Evolutionary conservation across 1,140 invertebrate genomes (phyloP).

Genomic region (Asbolus verrucosus): DNA sequence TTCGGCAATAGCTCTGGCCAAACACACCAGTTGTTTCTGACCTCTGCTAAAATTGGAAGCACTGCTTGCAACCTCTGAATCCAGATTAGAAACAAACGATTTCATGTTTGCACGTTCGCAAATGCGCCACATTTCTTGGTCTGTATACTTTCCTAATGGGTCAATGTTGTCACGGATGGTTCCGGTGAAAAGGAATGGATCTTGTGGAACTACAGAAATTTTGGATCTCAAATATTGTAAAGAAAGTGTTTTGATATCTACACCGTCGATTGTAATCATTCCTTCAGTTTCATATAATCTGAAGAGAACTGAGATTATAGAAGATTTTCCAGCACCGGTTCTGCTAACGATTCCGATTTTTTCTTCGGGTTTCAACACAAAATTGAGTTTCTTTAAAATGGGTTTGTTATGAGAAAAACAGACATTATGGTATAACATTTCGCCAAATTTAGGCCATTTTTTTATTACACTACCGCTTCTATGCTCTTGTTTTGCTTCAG

Average conservation of each 20-base stretch:
- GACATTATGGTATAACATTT: too few species aligned
- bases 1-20: constrained; percentile 86
- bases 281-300: background rate
- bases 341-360: background rate
- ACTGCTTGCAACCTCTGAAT: constrained; percentile 71
- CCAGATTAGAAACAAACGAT: constrained; percentile 39
- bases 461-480: constrained; percentile 72
- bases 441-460: too few species aligned
- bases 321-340: background rate
- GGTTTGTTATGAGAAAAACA: background rate
- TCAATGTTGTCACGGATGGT: constrained; percentile 71
- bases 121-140: constrained; percentile 60
- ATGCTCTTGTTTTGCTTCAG: constrained; percentile 74
- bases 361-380: background rate
- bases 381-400: background rate
- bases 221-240: background rate
- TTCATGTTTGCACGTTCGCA: constrained; percentile 54
- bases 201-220: constrained; percentile 5
- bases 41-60: constrained; percentile 80
- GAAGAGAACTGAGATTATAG: background rate
- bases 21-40: constrained; percentile 82
- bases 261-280: background rate
- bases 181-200: background rate
- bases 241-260: background rate
- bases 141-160: constrained; percentile 69